Conservation (phyloP, 2,888 invertebrate genomes). For the Andrena marginata region DNA sequence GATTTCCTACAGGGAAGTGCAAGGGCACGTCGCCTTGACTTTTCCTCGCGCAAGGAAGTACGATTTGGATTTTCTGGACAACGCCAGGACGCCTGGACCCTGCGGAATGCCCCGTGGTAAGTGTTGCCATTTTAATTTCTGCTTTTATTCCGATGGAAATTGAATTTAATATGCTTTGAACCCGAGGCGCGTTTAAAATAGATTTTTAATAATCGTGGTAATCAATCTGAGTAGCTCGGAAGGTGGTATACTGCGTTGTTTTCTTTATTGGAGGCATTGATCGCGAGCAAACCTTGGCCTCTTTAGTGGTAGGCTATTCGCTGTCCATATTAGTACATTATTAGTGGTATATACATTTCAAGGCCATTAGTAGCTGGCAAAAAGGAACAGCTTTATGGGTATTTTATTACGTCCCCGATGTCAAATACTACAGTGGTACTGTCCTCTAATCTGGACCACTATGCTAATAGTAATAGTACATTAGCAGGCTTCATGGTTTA, state of each 20-base stretch:
- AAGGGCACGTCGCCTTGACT: slow-evolving; percentile 93
- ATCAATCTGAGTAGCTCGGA: too few relatives aligned
- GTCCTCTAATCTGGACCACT: slow-evolving; percentile 4
- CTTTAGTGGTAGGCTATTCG: not conserved
- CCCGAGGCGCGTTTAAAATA: too few relatives aligned
- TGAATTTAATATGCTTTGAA: too few relatives aligned
- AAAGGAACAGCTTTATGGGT: not conserved
- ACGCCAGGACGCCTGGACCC: slow-evolving; percentile 94
- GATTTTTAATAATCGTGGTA: too few relatives aligned
- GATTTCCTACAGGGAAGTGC: slow-evolving; percentile 35
- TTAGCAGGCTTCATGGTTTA: not conserved
- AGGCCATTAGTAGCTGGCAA: not conserved
- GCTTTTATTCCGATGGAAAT: too few relatives aligned
- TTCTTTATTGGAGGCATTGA: not conserved
- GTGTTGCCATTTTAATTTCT: slow-evolving; percentile 1
- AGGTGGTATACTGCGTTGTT: not conserved
- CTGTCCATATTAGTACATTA: slow-evolving; percentile 5
- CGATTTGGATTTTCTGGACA: slow-evolving; percentile 97
- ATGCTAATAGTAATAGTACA: slow-evolving; percentile 8
- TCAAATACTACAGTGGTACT: not conserved
- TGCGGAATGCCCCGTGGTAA: slow-evolving; percentile 94
- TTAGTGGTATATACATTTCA: not conserved
- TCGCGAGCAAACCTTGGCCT: slow-evolving; percentile 12
- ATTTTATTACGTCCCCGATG: not conserved
- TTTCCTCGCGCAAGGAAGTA: slow-evolving; percentile 95